Conservation (phyloP, 23 tunicate species). For the Halocynthia aurantium region DNA sequence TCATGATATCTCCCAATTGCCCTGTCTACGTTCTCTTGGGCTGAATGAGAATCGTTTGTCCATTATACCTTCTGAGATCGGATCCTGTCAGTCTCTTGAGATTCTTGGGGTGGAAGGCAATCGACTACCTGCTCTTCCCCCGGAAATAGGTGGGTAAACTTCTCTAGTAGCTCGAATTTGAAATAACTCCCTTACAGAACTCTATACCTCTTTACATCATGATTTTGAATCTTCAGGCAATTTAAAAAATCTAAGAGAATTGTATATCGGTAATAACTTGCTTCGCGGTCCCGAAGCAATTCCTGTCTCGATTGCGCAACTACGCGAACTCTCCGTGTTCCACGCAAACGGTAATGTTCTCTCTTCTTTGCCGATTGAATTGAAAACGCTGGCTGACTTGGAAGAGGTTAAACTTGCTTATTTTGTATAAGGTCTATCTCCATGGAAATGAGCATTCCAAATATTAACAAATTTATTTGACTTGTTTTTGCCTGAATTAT, state of each 20-base stretch:
- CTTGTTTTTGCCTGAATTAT: too few relatives aligned
- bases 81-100: conserved; percentile 27
- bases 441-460: not conserved
- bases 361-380: conserved; percentile 31
- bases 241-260: conserved; percentile 23
- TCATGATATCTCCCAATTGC: conserved; percentile 17
- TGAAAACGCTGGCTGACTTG: conserved; percentile 27
- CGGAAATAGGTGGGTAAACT: conserved; percentile 33
- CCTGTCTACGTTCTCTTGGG: conserved; percentile 33
- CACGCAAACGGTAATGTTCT: conserved; percentile 27
- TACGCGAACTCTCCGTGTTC: conserved; percentile 30
- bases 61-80: conserved; percentile 29
- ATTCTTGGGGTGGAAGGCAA: conserved; percentile 56
- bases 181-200: not conserved
- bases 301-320: conserved; percentile 33
- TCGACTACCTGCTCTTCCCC: conserved; percentile 18
- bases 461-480: not conserved
- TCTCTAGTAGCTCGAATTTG: too few relatives aligned
- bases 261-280: conserved; percentile 41
- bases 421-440: not conserved
- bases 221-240: conserved; percentile 12
- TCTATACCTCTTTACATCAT: not conserved
- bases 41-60: conserved; percentile 34
- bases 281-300: conserved; percentile 24
- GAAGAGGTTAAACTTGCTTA: conserved; percentile 23